Conservation (phyloP, 2,888 invertebrate species). For the Frankliniella fusca region DNA sequence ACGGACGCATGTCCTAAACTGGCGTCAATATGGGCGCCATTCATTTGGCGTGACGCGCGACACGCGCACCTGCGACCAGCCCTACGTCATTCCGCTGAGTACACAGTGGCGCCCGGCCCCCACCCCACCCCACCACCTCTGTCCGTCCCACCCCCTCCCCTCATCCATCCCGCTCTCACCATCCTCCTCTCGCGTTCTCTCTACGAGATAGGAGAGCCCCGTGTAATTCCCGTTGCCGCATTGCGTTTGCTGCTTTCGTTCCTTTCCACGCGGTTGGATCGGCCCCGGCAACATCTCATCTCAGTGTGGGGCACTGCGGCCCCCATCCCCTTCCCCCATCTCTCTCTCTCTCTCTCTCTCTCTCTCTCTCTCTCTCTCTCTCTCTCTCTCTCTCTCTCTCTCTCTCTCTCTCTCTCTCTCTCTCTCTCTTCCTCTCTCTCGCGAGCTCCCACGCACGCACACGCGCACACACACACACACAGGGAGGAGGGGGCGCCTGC, state of each 20-base stretch:
- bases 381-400: conserved; percentile 25
- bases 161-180: too few relatives aligned
- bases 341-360: conserved; percentile 31
- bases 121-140: conserved; percentile 38
- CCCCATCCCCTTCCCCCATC: background rate
- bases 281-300: background rate
- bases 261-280: conserved; percentile 35
- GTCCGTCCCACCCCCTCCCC: conserved; percentile 33
- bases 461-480: background rate
- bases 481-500: too few relatives aligned
- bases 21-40: conserved; percentile 32
- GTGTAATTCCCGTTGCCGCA: conserved; percentile 33
- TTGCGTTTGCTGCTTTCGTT: conserved; percentile 27
- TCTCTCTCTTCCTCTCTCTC: background rate
- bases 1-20: background rate
- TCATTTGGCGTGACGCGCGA: conserved; percentile 33
- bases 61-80: background rate
- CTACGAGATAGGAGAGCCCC: conserved; percentile 11
- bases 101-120: conserved; percentile 38
- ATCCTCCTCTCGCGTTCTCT: too few relatives aligned
- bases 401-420: conserved; percentile 33
- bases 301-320: conserved; percentile 24
- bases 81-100: conserved; percentile 39
- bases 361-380: conserved; percentile 33
- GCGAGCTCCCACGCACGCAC: background rate